Percentiles rank a stretch among this genome's conserved stretches.
Evolutionary conservation across 2,113 vertebrate genomes (phyloP).

Genomic region (Zootoca vivipara): DNA sequence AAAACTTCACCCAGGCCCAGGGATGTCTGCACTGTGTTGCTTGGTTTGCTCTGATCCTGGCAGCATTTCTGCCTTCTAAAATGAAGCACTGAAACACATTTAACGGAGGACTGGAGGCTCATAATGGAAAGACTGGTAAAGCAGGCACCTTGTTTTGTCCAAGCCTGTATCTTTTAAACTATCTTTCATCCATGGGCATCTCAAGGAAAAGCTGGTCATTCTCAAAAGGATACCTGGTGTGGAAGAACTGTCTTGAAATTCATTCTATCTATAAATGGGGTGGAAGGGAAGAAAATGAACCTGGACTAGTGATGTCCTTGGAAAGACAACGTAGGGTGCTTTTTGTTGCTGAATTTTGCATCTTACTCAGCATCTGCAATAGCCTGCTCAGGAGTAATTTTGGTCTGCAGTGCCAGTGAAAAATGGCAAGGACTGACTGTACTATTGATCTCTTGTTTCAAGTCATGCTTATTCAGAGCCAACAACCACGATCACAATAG

Average conservation of each 20-base stretch:
- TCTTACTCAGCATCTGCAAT: conserved; percentile 19
- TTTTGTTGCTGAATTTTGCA: not conserved
- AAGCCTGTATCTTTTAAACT: conserved; percentile 37
- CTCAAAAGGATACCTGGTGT: not conserved
- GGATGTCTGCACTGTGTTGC: not conserved
- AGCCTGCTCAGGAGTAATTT: not conserved
- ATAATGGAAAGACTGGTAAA: not conserved
- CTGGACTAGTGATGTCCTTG: not conserved
- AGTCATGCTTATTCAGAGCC: not conserved
- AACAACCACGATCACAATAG: not conserved
- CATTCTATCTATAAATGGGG: conserved; percentile 7
- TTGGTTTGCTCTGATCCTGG: not conserved
- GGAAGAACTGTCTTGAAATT: not conserved
- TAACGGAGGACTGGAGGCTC: not conserved
- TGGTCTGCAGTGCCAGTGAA: not conserved
- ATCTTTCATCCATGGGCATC: not conserved
- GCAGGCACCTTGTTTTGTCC: not conserved
- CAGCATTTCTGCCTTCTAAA: not conserved
- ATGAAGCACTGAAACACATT: not conserved
- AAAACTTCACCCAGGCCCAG: not conserved
- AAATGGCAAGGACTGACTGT: not conserved
- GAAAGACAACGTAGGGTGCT: rapidly evolving
- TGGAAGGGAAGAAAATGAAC: not conserved
- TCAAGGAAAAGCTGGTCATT: conserved; percentile 20
- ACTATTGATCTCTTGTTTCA: not conserved